Evolutionary conservation across 2,113 vertebrate species (phyloP), one percentile per base, ranked within the genome.

Genomic region (Petroica traversi): DNA sequence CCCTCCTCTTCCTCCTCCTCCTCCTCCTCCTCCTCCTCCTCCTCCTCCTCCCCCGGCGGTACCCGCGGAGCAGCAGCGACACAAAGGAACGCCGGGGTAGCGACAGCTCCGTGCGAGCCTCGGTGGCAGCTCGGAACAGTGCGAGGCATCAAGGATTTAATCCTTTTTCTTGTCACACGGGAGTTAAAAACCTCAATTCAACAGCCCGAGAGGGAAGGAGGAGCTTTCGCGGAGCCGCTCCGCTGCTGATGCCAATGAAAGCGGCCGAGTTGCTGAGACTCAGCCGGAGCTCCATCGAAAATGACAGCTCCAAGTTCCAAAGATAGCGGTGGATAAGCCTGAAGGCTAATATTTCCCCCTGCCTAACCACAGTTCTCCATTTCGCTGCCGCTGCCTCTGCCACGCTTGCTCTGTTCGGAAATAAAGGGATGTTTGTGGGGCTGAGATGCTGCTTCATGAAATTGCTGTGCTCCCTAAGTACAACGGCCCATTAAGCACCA

Each of bases 171-270:
- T 4, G 7, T 5, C 38, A 14, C 6, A 6, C 36, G 31, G 29
- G 36, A 23, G 28, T 18, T 15, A 54, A 59, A 64, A 34, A 8
- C 18, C 33, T n/a, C 54, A 0, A 8, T n/a, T 24, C 1, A 0
- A 4, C 5, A 11, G 14, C 3, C 16, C 3, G n/a, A 40, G 26
- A 25, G 23, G 40, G 41, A 12, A 12, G 13, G 5, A 22, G 24
- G 5, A 22, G 24, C 14, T 13, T 25, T 38, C 17, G 68, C 12
- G 10, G 20, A 24, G 24, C 19, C 13, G 33, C 19, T 12, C 5
- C 31, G 1, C 0, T 2, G 7, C 5, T 26, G 43, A 8, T 62
- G 43, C 7, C 24, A 1, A 0, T 18, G 41, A 3, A 36, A 69
- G 36, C 1, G 0, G 22, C 25, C 11, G 19, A 34, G 33, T 2